Percentiles rank a stretch among this genome's conserved stretches.
phyloP scores from a whole-genome alignment of 2,797 vertebrate genomes.

The Cheirogaleus major region DNA sequence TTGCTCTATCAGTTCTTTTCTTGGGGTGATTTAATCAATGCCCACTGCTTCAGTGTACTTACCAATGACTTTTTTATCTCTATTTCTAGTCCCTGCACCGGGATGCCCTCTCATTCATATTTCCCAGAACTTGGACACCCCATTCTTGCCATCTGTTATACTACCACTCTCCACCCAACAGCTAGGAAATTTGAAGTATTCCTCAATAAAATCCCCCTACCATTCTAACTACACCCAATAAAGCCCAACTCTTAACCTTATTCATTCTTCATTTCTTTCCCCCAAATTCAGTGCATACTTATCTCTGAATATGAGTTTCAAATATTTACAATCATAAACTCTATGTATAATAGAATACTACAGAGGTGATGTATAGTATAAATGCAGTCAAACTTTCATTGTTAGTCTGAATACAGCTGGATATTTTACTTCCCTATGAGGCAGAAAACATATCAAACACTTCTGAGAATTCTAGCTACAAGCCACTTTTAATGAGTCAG shows the following conservation, averaged over 20 bases:
- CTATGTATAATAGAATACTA: background rate
- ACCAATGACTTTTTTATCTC: background rate
- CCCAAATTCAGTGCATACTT: background rate
- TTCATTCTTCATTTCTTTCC: background rate
- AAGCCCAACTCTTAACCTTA: background rate
- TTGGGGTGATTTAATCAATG: background rate
- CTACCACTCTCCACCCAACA: background rate
- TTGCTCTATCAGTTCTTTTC: background rate
- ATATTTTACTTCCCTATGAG: background rate
- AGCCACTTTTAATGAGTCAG: background rate
- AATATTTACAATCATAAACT: background rate
- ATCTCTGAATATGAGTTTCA: background rate
- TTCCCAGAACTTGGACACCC: background rate
- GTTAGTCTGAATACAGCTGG: background rate
- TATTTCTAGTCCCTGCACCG: background rate
- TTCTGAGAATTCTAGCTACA: conserved; percentile 9
- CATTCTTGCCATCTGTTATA: background rate
- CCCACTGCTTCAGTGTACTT: background rate
- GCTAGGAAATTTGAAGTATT: background rate
- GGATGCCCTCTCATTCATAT: background rate
- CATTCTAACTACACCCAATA: background rate
- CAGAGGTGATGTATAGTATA: background rate
- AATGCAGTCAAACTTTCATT: background rate
- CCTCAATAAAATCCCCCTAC: background rate
- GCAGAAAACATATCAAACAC: background rate